phyloP scores from a whole-genome alignment of 1,140 invertebrate species.

The Drosophila eugracilis region DNA sequence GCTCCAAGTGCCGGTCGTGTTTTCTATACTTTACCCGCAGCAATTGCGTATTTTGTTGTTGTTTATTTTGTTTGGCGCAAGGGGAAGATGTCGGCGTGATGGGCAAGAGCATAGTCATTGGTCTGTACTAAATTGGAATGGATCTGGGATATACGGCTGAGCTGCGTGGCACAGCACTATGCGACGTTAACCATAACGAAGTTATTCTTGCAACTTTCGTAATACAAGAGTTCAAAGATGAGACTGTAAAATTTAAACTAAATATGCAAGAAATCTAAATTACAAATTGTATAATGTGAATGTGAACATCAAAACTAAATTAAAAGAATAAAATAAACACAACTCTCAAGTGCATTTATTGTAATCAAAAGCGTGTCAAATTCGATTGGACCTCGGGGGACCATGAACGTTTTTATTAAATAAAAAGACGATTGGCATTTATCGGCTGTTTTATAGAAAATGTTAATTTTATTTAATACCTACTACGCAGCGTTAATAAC shows the following conservation, averaged over 20 bases:
- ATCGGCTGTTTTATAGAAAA: constrained; percentile 70
- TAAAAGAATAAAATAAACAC: constrained; percentile 60
- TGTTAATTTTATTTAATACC: constrained; percentile 83
- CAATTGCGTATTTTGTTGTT: constrained; percentile 62
- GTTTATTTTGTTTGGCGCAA: constrained; percentile 47
- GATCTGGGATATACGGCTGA: not conserved
- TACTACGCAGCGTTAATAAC: constrained; percentile 75
- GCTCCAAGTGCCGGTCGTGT: constrained; percentile 24
- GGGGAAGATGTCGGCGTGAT: not conserved
- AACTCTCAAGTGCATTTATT: constrained; percentile 50
- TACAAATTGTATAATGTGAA: constrained; percentile 65
- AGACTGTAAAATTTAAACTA: constrained; percentile 79
- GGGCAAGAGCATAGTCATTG: not conserved
- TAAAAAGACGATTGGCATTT: constrained; percentile 14
- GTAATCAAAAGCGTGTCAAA: constrained; percentile 11
- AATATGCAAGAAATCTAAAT: constrained; percentile 70
- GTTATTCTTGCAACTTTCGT: constrained; percentile 80
- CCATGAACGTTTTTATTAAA: not conserved
- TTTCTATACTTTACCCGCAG: constrained; percentile 32
- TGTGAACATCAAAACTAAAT: constrained; percentile 76
- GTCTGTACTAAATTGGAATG: not conserved
- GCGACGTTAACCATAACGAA: constrained; percentile 39
- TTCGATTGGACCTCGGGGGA: not conserved
- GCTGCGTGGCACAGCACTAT: constrained; percentile 34
- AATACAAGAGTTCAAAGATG: constrained; percentile 76